Evolutionary conservation across 30 jellyfish, hydroid and myxozoan genomes (phyloP).

Genomic region (Aurelia sp.): DNA sequence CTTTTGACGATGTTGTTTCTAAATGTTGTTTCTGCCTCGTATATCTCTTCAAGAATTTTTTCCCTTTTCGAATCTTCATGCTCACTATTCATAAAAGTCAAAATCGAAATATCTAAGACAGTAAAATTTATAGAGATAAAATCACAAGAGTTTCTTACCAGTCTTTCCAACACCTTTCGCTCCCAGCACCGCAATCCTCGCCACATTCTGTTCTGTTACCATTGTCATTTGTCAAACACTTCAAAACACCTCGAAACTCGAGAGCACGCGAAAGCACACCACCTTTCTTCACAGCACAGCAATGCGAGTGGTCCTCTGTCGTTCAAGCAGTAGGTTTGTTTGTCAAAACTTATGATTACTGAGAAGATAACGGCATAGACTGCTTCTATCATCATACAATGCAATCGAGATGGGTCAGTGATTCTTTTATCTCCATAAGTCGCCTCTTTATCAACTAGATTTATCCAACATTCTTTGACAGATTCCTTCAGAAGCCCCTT

Average conservation of each 20-base stretch:
- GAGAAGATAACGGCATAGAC: slow-evolving; percentile 58
- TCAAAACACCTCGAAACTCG: no score
- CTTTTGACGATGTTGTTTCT: no score
- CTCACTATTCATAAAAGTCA: no score
- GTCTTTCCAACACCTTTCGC: slow-evolving; percentile 86
- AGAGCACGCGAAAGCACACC: slow-evolving; percentile 7
- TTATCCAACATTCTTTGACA: slow-evolving; percentile 25
- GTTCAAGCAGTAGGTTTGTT: no score
- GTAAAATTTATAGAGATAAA: background rate
- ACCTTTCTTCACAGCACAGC: background rate
- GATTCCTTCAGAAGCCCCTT: slow-evolving; percentile 2
- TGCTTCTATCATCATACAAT: slow-evolving; percentile 34
- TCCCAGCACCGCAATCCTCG: slow-evolving; percentile 86
- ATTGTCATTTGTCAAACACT: slow-evolving; percentile 27
- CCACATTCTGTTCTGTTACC: slow-evolving; percentile 42
- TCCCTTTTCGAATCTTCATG: no score
- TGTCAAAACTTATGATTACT: slow-evolving; percentile 26
- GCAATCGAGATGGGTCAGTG: slow-evolving; percentile 53
- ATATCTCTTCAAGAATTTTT: no score
- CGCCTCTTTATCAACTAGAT: slow-evolving; percentile 19
- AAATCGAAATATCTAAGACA: background rate
- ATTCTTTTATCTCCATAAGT: slow-evolving; percentile 11
- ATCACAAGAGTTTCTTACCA: slow-evolving; percentile 49
- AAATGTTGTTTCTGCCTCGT: no score
- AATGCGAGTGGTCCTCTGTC: no score